A percentile compares a stretch with the other conserved stretches of the same genome.
phyloP scores from a whole-genome alignment of 2,888 invertebrate species.

The Seira ritae region DNA sequence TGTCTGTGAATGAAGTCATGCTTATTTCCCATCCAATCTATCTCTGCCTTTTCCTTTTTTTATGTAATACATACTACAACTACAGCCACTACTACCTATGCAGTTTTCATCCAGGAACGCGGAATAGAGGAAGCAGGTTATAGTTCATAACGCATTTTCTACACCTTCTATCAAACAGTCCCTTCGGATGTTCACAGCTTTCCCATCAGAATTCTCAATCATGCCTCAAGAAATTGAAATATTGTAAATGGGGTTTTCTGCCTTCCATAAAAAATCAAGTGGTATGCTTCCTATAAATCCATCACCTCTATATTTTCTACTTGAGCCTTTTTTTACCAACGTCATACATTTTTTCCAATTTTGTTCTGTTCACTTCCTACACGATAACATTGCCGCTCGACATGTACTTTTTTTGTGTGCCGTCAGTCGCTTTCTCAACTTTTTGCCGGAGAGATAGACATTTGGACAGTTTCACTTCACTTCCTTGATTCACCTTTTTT shows the following conservation, averaged over 20 bases:
- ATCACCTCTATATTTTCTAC: not conserved
- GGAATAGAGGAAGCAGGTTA: constrained; percentile 49
- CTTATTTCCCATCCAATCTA: constrained; percentile 45
- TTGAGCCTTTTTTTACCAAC: not conserved
- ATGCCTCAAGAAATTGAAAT: constrained; percentile 61
- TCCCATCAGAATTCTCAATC: constrained; percentile 60
- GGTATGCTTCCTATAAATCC: not conserved
- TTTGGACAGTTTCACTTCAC: constrained; percentile 53
- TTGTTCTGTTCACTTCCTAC: constrained; percentile 2
- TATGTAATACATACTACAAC: no score
- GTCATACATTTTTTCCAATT: not conserved
- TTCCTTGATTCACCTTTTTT: constrained; percentile 35
- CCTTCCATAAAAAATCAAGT: constrained; percentile 34
- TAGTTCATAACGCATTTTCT: constrained; percentile 57
- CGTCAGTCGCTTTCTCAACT: constrained; percentile 40
- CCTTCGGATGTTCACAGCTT: constrained; percentile 55
- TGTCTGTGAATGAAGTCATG: constrained; percentile 33
- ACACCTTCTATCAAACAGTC: constrained; percentile 55
- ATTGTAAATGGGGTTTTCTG: constrained; percentile 57
- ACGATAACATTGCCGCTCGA: not conserved
- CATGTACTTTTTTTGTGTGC: not conserved
- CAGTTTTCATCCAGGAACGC: not conserved
- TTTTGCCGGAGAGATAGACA: constrained; percentile 35
- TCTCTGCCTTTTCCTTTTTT: constrained; percentile 24
- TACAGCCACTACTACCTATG: no score